phyloP scores from a whole-genome alignment of 2,888 invertebrate species.

The Rhagophthalmus giganteus region DNA sequence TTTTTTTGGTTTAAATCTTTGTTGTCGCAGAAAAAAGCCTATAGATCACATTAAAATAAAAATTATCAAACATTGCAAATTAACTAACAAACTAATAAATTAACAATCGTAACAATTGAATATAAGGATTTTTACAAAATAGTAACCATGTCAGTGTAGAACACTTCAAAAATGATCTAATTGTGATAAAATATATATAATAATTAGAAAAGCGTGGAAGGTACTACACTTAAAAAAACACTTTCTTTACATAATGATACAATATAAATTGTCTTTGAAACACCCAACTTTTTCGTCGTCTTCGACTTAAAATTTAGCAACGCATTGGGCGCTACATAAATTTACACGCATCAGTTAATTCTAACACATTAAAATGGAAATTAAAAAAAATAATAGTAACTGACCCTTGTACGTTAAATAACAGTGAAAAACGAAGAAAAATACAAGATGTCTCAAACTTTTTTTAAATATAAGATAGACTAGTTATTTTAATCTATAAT shows the following conservation, averaged over 20 bases:
- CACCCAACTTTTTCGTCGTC: neutral
- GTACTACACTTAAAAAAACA: slow-evolving; percentile 26
- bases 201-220: slow-evolving; percentile 27
- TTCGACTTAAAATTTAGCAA: neutral
- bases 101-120: slow-evolving; percentile 31
- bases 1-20: slow-evolving; percentile 12
- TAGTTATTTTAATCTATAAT: slow-evolving; percentile 77
- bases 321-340: too few species aligned
- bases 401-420: neutral
- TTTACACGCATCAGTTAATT: too few species aligned
- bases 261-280: slow-evolving; percentile 13
- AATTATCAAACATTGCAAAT: slow-evolving; percentile 20
- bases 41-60: slow-evolving; percentile 25
- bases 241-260: slow-evolving; percentile 17
- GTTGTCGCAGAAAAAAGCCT: slow-evolving; percentile 9
- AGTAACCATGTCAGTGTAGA: slow-evolving; percentile 27
- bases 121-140: slow-evolving; percentile 27
- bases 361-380: neutral
- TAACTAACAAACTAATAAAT: slow-evolving; percentile 31
- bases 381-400: neutral
- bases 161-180: slow-evolving; percentile 20
- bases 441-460: slow-evolving; percentile 21
- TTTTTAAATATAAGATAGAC: slow-evolving; percentile 26
- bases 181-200: slow-evolving; percentile 28
- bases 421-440: neutral